Base-by-base conservation (phyloP, 2,797 vertebrate genomes). In the Diplodus sargus region DNA sequence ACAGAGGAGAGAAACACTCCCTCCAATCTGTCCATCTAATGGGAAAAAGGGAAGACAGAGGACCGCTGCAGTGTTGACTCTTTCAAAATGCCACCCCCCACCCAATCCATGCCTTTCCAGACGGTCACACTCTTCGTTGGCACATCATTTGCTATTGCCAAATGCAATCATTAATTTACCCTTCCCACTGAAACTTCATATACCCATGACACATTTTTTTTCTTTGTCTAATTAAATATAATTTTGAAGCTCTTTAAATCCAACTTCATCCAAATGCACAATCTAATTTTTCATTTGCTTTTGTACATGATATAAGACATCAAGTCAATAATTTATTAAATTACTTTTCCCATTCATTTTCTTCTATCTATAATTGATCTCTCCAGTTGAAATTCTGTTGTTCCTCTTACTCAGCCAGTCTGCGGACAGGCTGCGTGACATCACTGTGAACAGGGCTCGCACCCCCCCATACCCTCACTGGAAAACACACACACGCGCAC, bases 321-420 rank as follows among this genome's bases (percentile, higher is more conserved):
- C 94, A 96, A 95, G 94, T 95, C 94, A 95, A 94, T 95, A 96
- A 96, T 95, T 95, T 95, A 96, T 96, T 96, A 95, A 96, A 96
- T 96, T 95, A 95, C 94, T 95, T 94, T 93, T 88, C 93, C 93
- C 93, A 95, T 96, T 96, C 94, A 95, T 96, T 96, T 96, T 92
- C 93, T 87, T 93, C 93, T 96, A 96, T 96, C 96, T 96, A 96
- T 96, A 96, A 96, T 96, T 96, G 96, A 96, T 96, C 96, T 96
- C 94, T 92, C 94, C 94, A 93, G 94, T 91, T 93, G 94, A 95
- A 96, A 94, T 95, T 95, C 95, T 94, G 95, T 95, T 95, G 95
- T 95, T 96, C 94, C 94, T 95, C 93, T 93, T 94, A 92, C 92
- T 93, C 94, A 94, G 93, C 86, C 90, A 82, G 93, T 91, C 92